These are phyloP conservation scores for Brachionus koreanus DNA, from an alignment of 1,140 invertebrate genomes.

Conservation along the genomic window DNA sequence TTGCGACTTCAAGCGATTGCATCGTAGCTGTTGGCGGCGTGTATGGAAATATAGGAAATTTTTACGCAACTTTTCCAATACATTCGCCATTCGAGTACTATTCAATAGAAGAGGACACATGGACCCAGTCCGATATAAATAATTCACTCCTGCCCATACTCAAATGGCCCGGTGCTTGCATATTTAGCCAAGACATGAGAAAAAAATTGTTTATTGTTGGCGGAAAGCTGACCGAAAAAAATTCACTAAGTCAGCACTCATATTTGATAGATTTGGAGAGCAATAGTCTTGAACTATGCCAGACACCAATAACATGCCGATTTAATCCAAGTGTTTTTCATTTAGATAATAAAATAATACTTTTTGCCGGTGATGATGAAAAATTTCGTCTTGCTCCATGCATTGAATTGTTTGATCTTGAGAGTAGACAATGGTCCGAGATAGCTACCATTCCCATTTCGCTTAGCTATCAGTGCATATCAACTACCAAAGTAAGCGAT, in stretches of 20 bases:
- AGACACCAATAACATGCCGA: not conserved
- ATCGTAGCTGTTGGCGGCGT: slow-evolving; percentile 39
- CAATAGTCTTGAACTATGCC: not conserved
- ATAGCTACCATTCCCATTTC: slow-evolving; percentile 40
- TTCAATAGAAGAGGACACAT: slow-evolving; percentile 30
- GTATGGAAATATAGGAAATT: slow-evolving; percentile 39
- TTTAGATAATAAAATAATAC: not conserved
- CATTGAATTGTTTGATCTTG: slow-evolving; percentile 41
- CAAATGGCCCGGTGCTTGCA: slow-evolving; percentile 44
- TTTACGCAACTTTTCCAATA: slow-evolving; percentile 43
- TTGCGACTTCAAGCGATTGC: slow-evolving; percentile 46
- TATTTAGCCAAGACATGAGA: not conserved
- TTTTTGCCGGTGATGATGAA: slow-evolving; percentile 44
- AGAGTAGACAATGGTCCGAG: slow-evolving; percentile 30
- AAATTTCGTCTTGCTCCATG: slow-evolving; percentile 41
- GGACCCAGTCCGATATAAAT: not conserved
- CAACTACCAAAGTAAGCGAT: not conserved
- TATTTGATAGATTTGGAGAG: slow-evolving; percentile 12
- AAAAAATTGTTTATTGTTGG: slow-evolving; percentile 37
- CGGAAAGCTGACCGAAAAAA: slow-evolving; percentile 20
- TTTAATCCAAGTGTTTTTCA: slow-evolving; percentile 45
- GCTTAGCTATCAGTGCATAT: slow-evolving; percentile 37
- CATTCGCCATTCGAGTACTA: slow-evolving; percentile 14
- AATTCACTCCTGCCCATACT: slow-evolving; percentile 8
- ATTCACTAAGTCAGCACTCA: not conserved